Conservation (phyloP, 1,140 invertebrate species). For the Temnothorax nylanderi region DNA sequence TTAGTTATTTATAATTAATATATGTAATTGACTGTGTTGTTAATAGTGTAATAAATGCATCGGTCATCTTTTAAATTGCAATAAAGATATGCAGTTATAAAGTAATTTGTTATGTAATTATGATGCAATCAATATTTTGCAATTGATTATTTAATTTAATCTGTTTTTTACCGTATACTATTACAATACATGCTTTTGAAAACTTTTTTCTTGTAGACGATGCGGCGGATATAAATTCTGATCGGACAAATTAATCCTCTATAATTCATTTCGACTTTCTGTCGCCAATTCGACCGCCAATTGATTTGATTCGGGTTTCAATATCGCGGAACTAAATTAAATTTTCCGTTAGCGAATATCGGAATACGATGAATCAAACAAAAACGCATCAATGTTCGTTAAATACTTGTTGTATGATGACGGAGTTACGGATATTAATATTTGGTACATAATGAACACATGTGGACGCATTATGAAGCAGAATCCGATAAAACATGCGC, state of each 20-base stretch:
- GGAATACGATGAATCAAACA: slow-evolving; percentile 44
- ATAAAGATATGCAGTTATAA: background rate
- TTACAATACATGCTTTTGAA: background rate
- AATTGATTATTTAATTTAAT: slow-evolving; percentile 22
- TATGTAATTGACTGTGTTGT: background rate
- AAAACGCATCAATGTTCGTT: slow-evolving; percentile 27
- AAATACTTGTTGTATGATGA: slow-evolving; percentile 29
- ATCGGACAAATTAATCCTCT: slow-evolving; percentile 15
- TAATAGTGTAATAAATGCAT: background rate
- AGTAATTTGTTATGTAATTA: background rate
- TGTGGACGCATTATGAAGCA: background rate
- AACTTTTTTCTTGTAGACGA: background rate
- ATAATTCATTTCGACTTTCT: slow-evolving; percentile 42
- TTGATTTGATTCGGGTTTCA: slow-evolving; percentile 35
- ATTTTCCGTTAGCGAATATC: slow-evolving; percentile 28
- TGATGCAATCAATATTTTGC: background rate
- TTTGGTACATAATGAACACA: background rate
- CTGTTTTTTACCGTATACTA: background rate
- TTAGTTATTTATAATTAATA: background rate
- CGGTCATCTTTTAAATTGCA: background rate
- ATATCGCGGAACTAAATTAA: slow-evolving; percentile 42
- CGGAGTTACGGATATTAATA: background rate
- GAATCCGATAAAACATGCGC: background rate
- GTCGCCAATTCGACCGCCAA: slow-evolving; percentile 22
- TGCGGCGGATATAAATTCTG: slow-evolving; percentile 14